Evolutionary conservation across 2,888 invertebrate genomes (phyloP), one percentile per base, ranked within the genome.

Genomic region (Tetranychus truncatus): DNA sequence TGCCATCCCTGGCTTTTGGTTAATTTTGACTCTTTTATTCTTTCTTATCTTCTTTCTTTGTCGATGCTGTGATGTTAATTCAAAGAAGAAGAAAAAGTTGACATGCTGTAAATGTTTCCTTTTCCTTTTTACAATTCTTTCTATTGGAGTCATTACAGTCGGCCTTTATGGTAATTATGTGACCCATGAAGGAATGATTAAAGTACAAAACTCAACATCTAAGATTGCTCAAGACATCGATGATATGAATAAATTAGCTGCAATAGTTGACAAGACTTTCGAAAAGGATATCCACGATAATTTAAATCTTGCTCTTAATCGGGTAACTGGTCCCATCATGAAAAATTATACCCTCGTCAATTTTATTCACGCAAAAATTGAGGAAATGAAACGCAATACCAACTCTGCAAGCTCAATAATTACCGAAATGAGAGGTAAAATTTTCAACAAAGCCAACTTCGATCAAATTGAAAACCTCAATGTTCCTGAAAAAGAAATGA

Each of bases 121-220:
- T 15, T 75, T 74, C 66, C 65, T 77, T 20, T 76, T 77, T 45
- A 74, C 74, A 15, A 71, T 72, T 21, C 67, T 74, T 76, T 77
- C 80, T 80, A 15, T 79, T 85, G 85, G 84, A 92, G 91, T 77
- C 90, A 92, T 8, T 79, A 94, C 92, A 75, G 87, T 93, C 75
- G 94, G 90, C 46, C 87, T 95, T 69, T 95, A 93, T 84, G 95
- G 95, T 66, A 95, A 95, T 84, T 93, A 95, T 83, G 92, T 93
- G 83, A 87, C 93, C 71, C 93, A 95, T 86, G 92, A 92, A 83
- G 93, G 92, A 9, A 86, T 94, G 82, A 86, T 76, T 24, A 74
- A 77, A 74, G 76, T 79, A 72, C 74, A 78, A 79, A 78, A 87
- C 88, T 75, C 72, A n/a, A 76, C 77, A n/a, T 46, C 72, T 21